Evolutionary conservation across 1,140 invertebrate genomes (phyloP), one percentile per base, ranked within the genome.

Genomic region (Cotesia glomerata): DNA sequence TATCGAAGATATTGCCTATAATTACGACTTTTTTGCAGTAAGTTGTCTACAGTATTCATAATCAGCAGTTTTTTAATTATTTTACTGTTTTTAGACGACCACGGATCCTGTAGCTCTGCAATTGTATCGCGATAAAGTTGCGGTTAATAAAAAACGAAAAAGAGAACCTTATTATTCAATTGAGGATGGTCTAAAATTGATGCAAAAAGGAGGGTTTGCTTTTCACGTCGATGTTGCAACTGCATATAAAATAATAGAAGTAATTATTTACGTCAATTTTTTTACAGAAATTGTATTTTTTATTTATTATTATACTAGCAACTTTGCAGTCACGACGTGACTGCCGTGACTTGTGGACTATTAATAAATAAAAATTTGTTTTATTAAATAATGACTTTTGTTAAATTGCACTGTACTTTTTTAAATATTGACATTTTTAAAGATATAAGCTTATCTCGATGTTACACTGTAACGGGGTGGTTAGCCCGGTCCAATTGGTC

Each of bases 21-120:
- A 89, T 71, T 86, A 84, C 45, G 89, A 92, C 75, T 91, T 87
- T 82, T 91, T 93, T 76, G 84, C 85, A 81, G 91, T 92, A 79
- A 75, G 78, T 3, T 36, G 1, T 14, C 58, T 9, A 35, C 18
- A 4, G 56, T n/a, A n/a, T 9, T 45, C 14, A 51, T 51, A n/a
- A n/a, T 34, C n/a, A 16, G 34, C 34, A 14, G 56, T 7, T 18
- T 35, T 32, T 59, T 14, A 61, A 64, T 32, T 5, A 49, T 26
- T 66, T 18, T 36, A 4, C 45, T 32, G 1, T 49, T 56, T 59
- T 67, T 72, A 91, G 90, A 86, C 86, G 65, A 90, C 90, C n/a
- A 91, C 87, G 72, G 89, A 91, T 76, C 87, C 87, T 2, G 77
- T 88, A 9, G 87, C 89, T 26, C 75, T 89, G 74, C 80, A 89